A percentile compares a stretch with the other conserved stretches of the same genome.
These are phyloP conservation scores for Buceros bicornis DNA, from an alignment of 2,797 vertebrate species.

Conservation along the genomic window DNA sequence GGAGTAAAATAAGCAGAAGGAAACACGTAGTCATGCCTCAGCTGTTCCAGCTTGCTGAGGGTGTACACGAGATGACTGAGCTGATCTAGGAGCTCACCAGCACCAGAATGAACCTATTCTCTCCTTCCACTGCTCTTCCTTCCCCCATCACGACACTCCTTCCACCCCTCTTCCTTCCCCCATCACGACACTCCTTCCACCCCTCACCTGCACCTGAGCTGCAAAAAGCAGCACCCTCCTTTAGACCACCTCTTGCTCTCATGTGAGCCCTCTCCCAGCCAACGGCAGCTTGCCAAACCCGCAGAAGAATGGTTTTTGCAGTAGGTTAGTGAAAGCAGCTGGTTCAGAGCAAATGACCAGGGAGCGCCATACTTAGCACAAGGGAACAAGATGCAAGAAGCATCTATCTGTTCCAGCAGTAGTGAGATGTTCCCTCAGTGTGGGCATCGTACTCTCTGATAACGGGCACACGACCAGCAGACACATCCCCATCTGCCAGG, in stretches of 20 bases:
- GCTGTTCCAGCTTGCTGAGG: background rate
- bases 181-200: background rate
- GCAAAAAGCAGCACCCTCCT: background rate
- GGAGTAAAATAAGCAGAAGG: slow-evolving; percentile 17
- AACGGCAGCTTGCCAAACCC: accelerated
- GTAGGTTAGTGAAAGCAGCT: background rate
- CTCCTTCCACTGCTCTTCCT: background rate
- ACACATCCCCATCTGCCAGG: accelerated
- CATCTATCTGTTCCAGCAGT: background rate
- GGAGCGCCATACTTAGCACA: accelerated
- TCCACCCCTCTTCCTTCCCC: background rate
- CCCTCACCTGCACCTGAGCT: background rate
- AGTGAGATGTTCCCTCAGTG: accelerated
- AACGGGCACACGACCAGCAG: accelerated
- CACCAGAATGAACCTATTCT: background rate
- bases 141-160: too few species aligned
- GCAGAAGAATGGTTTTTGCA: too few species aligned
- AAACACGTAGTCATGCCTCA: background rate
- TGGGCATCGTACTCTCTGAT: accelerated
- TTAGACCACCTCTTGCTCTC: background rate
- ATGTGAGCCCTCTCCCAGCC: background rate
- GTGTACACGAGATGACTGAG: background rate
- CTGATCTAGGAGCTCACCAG: background rate
- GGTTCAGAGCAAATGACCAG: background rate
- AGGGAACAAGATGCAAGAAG: background rate